These are phyloP conservation scores for Chorisops tibialis DNA, from an alignment of 2,888 invertebrate species.

Conservation along the genomic window DNA sequence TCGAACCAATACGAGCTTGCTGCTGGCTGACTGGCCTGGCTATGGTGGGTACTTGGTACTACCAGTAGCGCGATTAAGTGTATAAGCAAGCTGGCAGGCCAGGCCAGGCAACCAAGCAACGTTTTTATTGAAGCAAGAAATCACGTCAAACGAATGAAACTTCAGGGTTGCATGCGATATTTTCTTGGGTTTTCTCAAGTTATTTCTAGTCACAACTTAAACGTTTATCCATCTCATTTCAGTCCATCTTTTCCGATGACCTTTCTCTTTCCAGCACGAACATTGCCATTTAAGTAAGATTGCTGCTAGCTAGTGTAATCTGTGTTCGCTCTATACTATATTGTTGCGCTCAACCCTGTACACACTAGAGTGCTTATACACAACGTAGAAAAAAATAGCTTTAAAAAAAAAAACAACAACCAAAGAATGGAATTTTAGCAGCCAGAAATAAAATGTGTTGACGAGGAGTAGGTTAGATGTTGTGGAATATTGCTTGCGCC, in stretches of 20 bases:
- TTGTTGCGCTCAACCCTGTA: background rate
- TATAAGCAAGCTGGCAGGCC: background rate
- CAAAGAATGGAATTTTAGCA: constrained; percentile 26
- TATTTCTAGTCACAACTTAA: too few species aligned
- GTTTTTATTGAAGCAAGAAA: constrained; percentile 4
- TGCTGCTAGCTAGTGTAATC: constrained; percentile 2
- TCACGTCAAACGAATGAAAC: background rate
- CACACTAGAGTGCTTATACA: background rate
- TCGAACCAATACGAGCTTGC: too few species aligned
- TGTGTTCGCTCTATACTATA: background rate
- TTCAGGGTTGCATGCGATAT: too few species aligned
- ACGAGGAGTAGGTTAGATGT: constrained; percentile 23
- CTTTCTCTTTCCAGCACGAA: too few species aligned
- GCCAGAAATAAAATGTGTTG: constrained; percentile 26
- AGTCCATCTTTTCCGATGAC: too few species aligned
- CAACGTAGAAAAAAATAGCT: background rate
- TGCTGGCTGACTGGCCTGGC: too few species aligned
- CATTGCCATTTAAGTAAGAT: too few species aligned
- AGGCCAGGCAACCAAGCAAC: background rate
- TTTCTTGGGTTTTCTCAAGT: too few species aligned
- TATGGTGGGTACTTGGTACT: too few species aligned
- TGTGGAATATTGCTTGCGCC: constrained; percentile 1
- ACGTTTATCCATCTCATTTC: too few species aligned
- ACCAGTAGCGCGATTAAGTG: too few species aligned
- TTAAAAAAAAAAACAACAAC: constrained; percentile 16